Base-by-base conservation (phyloP, 1,140 invertebrate genomes). In the Eueides isabella region DNA sequence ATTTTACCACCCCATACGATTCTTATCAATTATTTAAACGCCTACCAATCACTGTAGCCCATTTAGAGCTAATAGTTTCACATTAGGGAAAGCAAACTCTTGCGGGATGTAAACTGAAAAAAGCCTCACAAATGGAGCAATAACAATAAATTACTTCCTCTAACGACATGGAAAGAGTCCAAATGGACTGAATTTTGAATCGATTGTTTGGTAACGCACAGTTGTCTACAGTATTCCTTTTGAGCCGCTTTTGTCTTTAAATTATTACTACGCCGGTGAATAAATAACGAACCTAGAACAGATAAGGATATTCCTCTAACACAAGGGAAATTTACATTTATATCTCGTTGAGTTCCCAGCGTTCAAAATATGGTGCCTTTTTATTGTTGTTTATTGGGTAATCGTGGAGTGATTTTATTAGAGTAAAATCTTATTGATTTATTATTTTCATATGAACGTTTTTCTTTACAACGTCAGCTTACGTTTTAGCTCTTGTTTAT, bases 81-180 rank as follows among this genome's bases (percentile, higher is more conserved):
- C 72, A 68, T 74, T 74, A 67, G 62, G 62, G 41, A 71, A 75
- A 67, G 74, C 69, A 29, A 67, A 67, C 48, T 38, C 35, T 67
- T 71, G 68, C n/a, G 74, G 65, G 61, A 71, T 71, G 64, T 67
- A 67, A 75, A 68, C 66, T 76, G 79, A 64, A 79, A 81, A 81
- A 76, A 81, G 63, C 63, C 61, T 75, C 70, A 77, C 73, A 65
- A 79, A 75, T 74, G 75, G 78, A 64, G 76, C 72, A 33, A 81
- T 79, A 81, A 81, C 70, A 81, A 79, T 81, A 81, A 81, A 81
- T 81, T 73, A 76, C 74, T 73, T 67, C 44, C 66, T 74, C 74
- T 80, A 81, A 81, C 80, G 80, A 79, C 77, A 77, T 81, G 80
- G 77, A 81, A 75, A 61, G 68, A 75, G 67, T 81, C 80, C 80